A percentile compares a stretch with the other conserved stretches of the same genome.
Conservation (phyloP, 1,140 invertebrate genomes). For the Dermatophagoides farinae region DNA sequence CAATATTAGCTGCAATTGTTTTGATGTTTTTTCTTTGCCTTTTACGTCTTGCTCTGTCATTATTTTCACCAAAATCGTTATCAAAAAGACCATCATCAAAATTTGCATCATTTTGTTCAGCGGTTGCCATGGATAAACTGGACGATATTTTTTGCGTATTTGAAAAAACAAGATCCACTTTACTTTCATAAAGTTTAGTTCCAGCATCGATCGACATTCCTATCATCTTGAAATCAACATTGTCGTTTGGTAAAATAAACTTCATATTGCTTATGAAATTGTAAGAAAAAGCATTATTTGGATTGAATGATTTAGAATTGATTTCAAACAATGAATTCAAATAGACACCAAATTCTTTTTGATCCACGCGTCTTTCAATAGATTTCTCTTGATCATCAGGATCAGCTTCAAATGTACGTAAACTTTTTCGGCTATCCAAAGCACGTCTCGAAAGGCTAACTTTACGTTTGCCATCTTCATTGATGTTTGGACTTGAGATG, state of each 20-base stretch:
- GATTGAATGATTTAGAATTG: slow-evolving; percentile 2
- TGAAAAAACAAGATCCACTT: slow-evolving; percentile 53
- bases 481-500: neutral
- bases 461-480: neutral
- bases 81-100: slow-evolving; percentile 15
- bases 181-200: slow-evolving; percentile 54
- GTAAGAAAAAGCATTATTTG: neutral
- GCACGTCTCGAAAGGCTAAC: neutral
- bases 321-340: slow-evolving; percentile 2
- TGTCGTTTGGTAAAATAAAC: neutral
- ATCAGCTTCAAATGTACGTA: neutral
- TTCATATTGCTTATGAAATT: neutral
- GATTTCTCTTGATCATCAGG: neutral
- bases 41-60: neutral
- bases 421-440: neutral
- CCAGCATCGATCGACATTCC: slow-evolving; percentile 58
- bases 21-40: slow-evolving; percentile 5
- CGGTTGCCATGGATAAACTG: slow-evolving; percentile 31
- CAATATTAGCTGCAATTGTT: slow-evolving; percentile 7
- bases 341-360: neutral
- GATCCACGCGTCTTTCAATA: neutral
- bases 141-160: slow-evolving; percentile 54
- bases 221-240: slow-evolving; percentile 34
- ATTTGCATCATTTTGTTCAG: neutral
- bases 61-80: neutral